Percentiles rank a stretch among this genome's conserved stretches.
phyloP scores from a whole-genome alignment of 1,140 invertebrate species.

The Pogonomyrmex californicus region DNA sequence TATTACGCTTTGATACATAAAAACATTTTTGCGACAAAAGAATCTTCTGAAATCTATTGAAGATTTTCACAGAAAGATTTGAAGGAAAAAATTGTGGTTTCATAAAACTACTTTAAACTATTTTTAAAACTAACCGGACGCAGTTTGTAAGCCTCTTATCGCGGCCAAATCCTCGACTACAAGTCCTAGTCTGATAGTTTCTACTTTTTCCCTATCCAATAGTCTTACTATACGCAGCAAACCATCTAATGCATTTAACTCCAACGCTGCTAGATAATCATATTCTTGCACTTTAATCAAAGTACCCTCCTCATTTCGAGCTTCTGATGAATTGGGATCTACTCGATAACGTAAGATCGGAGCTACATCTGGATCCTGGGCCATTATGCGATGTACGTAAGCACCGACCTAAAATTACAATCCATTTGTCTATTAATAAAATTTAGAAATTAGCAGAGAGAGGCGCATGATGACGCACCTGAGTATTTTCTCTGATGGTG shows the following conservation, averaged over 20 bases:
- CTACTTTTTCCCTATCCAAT: constrained; percentile 94
- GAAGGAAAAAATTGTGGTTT: neutral
- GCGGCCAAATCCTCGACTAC: constrained; percentile 95
- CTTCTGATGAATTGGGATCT: constrained; percentile 91
- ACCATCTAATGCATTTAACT: constrained; percentile 92
- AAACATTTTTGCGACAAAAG: neutral
- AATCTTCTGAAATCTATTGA: neutral
- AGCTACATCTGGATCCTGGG: constrained; percentile 92
- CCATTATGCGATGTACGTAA: constrained; percentile 90
- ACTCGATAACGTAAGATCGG: constrained; percentile 92
- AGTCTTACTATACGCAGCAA: constrained; percentile 89
- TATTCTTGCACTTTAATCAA: constrained; percentile 91
- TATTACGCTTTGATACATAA: neutral
- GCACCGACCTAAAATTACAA: constrained; percentile 89
- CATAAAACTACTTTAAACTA: constrained; percentile 9
- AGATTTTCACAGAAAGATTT: neutral
- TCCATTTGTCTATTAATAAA: neutral
- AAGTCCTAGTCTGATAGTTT: constrained; percentile 92
- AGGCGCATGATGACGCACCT: constrained; percentile 84
- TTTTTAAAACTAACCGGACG: constrained; percentile 87
- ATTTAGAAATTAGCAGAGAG: neutral
- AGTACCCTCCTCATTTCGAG: constrained; percentile 93
- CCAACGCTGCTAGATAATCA: constrained; percentile 91
- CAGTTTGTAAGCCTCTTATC: constrained; percentile 91
- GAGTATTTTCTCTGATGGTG: constrained; percentile 92